A percentile compares a stretch with the other conserved stretches of the same genome.
These are phyloP conservation scores for Chloroclysta siterata DNA, from an alignment of 2,888 invertebrate genomes.

Conservation along the genomic window DNA sequence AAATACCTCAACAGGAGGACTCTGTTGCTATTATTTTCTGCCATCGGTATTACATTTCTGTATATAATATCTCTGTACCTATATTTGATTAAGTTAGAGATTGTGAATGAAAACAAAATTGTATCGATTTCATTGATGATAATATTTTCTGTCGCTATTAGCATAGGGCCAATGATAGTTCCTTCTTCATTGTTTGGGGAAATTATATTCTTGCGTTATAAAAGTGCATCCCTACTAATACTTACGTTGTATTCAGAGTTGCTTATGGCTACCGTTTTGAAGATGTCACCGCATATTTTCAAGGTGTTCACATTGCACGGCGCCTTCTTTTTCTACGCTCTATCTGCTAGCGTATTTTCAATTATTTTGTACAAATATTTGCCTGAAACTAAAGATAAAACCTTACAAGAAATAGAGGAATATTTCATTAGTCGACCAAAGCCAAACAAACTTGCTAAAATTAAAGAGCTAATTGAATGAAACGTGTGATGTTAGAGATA, in stretches of 20 bases:
- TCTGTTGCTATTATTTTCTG: conserved; percentile 54
- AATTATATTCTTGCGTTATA: conserved; percentile 59
- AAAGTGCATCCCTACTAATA: conserved; percentile 55
- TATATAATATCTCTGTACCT: conserved; percentile 61
- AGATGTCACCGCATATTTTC: conserved; percentile 60
- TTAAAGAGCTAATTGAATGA: conserved; percentile 48
- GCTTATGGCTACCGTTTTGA: conserved; percentile 55
- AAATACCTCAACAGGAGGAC: conserved; percentile 58
- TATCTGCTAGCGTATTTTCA: conserved; percentile 54
- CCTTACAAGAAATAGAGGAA: conserved; percentile 57
- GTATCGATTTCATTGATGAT: conserved; percentile 55
- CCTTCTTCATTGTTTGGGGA: conserved; percentile 60
- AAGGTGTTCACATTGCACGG: conserved; percentile 55
- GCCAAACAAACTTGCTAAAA: conserved; percentile 38
- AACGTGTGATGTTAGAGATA: conserved; percentile 21
- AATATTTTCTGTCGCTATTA: conserved; percentile 59
- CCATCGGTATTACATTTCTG: conserved; percentile 56
- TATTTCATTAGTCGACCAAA: conserved; percentile 49
- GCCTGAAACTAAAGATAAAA: conserved; percentile 62
- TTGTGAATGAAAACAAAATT: conserved; percentile 54
- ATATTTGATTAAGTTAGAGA: conserved; percentile 50
- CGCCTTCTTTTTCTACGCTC: conserved; percentile 57
- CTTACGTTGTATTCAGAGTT: conserved; percentile 53
- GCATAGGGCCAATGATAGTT: conserved; percentile 67
- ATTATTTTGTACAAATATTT: conserved; percentile 54